Conservation (phyloP, 1,140 invertebrate species). For the Ectropis grisescens region DNA sequence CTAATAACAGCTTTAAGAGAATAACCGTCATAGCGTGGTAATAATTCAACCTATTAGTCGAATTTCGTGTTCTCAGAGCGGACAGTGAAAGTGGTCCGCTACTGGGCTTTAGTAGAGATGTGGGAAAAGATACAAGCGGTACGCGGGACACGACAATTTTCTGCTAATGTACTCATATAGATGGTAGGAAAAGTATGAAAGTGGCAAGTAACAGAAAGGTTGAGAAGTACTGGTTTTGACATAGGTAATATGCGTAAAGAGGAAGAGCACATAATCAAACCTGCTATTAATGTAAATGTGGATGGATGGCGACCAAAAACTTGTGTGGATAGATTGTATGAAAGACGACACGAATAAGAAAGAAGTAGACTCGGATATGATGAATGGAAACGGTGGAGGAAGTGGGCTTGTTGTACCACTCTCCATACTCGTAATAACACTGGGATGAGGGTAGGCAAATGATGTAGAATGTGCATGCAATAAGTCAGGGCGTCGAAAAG, state of each 20-base stretch:
- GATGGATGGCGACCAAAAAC: neutral
- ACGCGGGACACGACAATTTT: neutral
- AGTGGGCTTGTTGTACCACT: too few relatives aligned
- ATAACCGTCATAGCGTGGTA: too few relatives aligned
- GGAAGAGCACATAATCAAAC: neutral
- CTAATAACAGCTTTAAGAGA: too few relatives aligned
- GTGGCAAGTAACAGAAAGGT: neutral
- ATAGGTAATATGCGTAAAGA: neutral
- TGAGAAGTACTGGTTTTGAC: neutral
- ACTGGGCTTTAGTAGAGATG: conserved; percentile 34
- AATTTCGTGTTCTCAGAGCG: conserved; percentile 48
- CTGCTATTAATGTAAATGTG: neutral
- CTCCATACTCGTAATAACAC: too few relatives aligned
- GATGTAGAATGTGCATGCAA: too few relatives aligned
- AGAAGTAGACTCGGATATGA: too few relatives aligned
- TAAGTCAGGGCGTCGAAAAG: too few relatives aligned
- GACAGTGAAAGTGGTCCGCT: conserved; percentile 55
- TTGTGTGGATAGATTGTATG: too few relatives aligned
- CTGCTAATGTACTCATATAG: neutral
- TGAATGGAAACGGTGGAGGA: too few relatives aligned
- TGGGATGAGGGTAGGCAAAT: too few relatives aligned
- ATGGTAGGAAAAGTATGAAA: neutral
- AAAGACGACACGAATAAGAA: too few relatives aligned
- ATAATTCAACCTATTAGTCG: conserved; percentile 62
- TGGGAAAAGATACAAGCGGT: neutral